phyloP scores from a whole-genome alignment of 2,797 vertebrate genomes.

The Hybognathus amarus region DNA sequence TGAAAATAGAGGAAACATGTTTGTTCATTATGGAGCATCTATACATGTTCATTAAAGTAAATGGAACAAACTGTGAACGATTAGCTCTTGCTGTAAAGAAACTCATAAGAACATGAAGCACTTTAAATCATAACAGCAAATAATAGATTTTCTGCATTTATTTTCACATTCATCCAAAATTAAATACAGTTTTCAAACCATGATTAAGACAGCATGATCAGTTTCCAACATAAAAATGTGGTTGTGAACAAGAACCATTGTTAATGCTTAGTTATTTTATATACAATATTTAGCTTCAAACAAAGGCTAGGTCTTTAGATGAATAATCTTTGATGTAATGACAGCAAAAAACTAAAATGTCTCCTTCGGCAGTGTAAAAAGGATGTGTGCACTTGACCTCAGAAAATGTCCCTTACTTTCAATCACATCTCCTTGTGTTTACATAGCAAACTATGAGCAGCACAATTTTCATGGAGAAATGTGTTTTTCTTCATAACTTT shows the following conservation, averaged over 20 bases:
- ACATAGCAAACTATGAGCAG: conserved; percentile 40
- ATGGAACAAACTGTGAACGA: background rate
- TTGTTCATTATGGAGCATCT: background rate
- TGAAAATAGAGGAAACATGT: background rate
- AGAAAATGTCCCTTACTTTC: conserved; percentile 8
- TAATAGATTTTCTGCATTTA: conserved; percentile 4
- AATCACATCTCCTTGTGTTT: conserved; percentile 26
- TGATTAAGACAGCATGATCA: background rate
- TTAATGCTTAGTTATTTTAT: background rate
- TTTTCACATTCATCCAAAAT: background rate
- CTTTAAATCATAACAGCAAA: background rate
- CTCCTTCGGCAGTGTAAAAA: background rate
- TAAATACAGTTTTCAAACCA: background rate
- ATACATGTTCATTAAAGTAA: background rate
- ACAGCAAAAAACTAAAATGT: background rate
- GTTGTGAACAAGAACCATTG: background rate
- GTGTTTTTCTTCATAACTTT: conserved; percentile 8
- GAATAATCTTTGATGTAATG: no score
- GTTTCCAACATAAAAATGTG: background rate
- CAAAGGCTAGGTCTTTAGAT: background rate
- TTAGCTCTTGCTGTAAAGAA: no score
- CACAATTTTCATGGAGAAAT: background rate
- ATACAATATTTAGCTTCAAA: background rate
- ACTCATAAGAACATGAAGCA: background rate
- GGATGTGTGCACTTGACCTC: background rate